Conservation (phyloP, 2,797 vertebrate genomes). For the Myotis vivesi region DNA sequence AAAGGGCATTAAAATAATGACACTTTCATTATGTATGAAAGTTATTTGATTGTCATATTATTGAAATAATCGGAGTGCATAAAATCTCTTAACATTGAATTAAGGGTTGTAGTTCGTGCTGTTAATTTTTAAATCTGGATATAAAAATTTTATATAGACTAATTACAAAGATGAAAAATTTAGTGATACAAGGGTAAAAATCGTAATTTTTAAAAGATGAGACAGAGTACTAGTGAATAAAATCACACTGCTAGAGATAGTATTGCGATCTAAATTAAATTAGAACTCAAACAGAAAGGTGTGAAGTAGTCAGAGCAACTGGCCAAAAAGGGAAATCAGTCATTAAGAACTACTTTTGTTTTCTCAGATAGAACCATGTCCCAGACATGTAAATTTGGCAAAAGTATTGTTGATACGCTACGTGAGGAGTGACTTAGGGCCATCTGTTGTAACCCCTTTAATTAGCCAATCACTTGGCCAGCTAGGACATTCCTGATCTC, state of each 20-base stretch:
- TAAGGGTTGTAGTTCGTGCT: background rate
- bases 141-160: background rate
- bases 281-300: background rate
- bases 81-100: conserved; percentile 9
- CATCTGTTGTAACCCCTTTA: background rate
- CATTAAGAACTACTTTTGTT: background rate
- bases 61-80: background rate
- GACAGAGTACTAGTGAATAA: background rate
- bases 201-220: background rate
- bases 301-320: background rate
- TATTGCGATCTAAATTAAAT: background rate
- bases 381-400: background rate
- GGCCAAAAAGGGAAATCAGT: background rate
- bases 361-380: background rate
- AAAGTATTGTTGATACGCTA: background rate
- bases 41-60: background rate
- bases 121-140: background rate
- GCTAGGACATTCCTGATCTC: background rate
- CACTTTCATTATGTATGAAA: background rate
- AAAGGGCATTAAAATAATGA: background rate
- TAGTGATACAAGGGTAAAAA: background rate
- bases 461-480: background rate
- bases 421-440: background rate
- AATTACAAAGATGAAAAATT: background rate
- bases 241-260: background rate